These are phyloP conservation scores for Sarcophaga variegata DNA, from an alignment of 2,888 invertebrate genomes.

Conservation along the genomic window DNA sequence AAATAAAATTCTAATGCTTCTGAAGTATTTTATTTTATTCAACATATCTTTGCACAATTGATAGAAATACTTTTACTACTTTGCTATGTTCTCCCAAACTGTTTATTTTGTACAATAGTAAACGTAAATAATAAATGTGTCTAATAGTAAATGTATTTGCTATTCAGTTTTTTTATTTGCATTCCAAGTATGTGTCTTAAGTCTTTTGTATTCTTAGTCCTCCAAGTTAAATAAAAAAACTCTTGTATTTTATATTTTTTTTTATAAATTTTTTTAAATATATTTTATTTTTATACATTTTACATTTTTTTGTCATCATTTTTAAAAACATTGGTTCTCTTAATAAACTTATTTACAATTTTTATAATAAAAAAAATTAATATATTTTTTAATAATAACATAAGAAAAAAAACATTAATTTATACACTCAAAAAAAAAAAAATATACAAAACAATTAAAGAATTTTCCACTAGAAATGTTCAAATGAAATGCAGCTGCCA, in stretches of 20 bases:
- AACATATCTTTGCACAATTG: too few species aligned
- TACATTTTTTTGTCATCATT: constrained; percentile 64
- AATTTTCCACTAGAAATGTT: constrained; percentile 9
- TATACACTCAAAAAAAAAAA: constrained; percentile 63
- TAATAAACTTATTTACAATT: constrained; percentile 68
- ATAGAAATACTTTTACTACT: too few species aligned
- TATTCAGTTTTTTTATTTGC: too few species aligned
- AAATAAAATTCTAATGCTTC: too few species aligned
- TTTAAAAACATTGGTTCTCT: constrained; percentile 65
- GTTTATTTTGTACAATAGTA: too few species aligned
- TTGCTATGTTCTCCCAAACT: too few species aligned
- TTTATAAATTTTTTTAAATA: constrained; percentile 46
- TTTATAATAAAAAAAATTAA: constrained; percentile 56
- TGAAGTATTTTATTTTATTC: too few species aligned
- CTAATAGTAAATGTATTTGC: too few species aligned
- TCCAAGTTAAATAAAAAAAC: neutral
- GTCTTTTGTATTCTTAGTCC: too few species aligned
- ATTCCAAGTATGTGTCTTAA: too few species aligned
- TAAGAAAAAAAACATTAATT: constrained; percentile 60
- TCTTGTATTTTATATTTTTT: neutral
- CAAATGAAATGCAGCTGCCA: neutral
- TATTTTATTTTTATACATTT: constrained; percentile 64
- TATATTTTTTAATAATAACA: constrained; percentile 62
- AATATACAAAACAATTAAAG: constrained; percentile 61
- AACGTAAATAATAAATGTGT: too few species aligned